phyloP scores from a whole-genome alignment of 2,888 invertebrate species.

The Tiliacea citrago region DNA sequence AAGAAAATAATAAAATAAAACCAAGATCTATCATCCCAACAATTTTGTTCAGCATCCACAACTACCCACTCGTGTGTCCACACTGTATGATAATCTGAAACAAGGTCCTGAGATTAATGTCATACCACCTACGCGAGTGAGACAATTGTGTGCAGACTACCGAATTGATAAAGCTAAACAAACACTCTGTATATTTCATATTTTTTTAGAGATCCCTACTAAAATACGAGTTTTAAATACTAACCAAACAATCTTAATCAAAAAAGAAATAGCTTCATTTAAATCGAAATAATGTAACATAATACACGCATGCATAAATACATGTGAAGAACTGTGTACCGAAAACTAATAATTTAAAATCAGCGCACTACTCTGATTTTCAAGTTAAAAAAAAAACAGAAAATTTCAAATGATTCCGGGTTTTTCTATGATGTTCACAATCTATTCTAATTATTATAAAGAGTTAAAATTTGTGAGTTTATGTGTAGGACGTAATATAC shows the following conservation, averaged over 20 bases:
- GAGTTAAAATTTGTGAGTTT: too few species aligned
- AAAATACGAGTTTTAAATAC: not conserved
- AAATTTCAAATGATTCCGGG: too few species aligned
- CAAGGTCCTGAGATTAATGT: conserved; percentile 74
- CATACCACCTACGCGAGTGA: conserved; percentile 57
- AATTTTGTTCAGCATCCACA: conserved; percentile 27
- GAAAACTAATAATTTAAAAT: too few species aligned
- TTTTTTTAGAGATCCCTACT: conserved; percentile 34
- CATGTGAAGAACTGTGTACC: too few species aligned
- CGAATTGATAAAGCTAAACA: conserved; percentile 66
- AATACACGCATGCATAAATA: not conserved
- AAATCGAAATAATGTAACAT: too few species aligned
- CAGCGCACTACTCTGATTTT: too few species aligned
- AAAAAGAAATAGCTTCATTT: too few species aligned
- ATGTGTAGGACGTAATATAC: too few species aligned
- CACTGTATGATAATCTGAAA: conserved; percentile 68
- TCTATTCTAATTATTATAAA: too few species aligned
- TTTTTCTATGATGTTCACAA: too few species aligned
- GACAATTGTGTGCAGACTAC: conserved; percentile 66
- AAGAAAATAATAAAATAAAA: not conserved
- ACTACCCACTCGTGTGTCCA: conserved; percentile 56
- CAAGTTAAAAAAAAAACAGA: too few species aligned
- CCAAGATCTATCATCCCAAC: conserved; percentile 9
- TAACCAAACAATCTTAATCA: not conserved
- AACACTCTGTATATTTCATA: conserved; percentile 50